Evolutionary conservation across 2,797 vertebrate genomes (phyloP).

Genomic region (Lemur catta): DNA sequence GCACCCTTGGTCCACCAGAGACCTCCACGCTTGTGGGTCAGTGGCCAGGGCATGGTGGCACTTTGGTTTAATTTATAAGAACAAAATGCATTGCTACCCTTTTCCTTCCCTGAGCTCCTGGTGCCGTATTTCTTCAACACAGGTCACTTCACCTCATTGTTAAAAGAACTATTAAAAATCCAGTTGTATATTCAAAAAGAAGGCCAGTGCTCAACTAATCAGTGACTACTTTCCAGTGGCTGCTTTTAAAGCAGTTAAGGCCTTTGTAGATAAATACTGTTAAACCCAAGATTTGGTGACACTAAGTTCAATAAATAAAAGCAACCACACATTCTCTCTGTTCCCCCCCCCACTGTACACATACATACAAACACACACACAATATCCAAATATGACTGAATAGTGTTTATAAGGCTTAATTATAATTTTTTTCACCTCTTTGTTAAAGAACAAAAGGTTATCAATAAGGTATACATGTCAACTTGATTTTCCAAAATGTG

Average conservation of each 20-base stretch:
- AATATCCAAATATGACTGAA: not conserved
- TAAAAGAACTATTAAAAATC: not conserved
- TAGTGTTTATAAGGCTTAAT: not conserved
- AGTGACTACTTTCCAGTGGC: not conserved
- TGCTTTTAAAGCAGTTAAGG: slow-evolving; percentile 11
- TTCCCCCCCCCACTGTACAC: not conserved
- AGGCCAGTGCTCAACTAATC: not conserved
- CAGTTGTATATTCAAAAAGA: not conserved
- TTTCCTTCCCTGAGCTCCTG: not conserved
- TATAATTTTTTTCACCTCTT: not conserved
- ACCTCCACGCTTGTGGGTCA: slow-evolving; percentile 28
- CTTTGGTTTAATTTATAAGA: slow-evolving; percentile 56
- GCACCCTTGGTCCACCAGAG: slow-evolving; percentile 53
- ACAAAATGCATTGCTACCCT: not conserved
- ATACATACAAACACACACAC: not conserved
- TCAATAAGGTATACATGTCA: not conserved
- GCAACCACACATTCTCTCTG: not conserved
- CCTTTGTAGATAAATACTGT: not conserved
- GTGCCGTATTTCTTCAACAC: not conserved
- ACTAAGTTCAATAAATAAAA: not conserved
- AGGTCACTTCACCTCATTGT: slow-evolving; percentile 29
- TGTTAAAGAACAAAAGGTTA: not conserved
- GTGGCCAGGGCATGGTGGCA: not conserved
- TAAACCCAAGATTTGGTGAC: not conserved
- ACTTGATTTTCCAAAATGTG: not conserved